Conservation (phyloP, 2,888 invertebrate genomes). For the Aphodius sticticus region DNA sequence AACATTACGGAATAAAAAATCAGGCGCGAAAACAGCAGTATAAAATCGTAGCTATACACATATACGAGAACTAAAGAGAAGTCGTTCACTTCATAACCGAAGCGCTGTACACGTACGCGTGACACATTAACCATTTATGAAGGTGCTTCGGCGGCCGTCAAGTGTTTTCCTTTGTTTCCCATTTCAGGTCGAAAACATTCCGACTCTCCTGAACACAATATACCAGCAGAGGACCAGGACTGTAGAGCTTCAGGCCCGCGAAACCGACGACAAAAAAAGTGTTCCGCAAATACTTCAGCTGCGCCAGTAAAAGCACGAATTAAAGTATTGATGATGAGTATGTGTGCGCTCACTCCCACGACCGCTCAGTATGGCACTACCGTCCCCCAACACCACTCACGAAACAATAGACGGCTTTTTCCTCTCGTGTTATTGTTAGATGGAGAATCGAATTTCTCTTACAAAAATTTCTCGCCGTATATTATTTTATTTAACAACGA, state of each 20-base stretch:
- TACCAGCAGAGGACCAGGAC: too few relatives aligned
- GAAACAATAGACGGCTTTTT: constrained; percentile 4
- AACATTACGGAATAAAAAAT: not conserved
- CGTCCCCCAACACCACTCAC: not conserved
- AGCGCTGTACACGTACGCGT: not conserved
- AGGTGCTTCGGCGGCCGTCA: not conserved
- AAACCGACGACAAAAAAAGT: not conserved
- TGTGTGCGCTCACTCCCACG: not conserved
- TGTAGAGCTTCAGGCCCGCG: not conserved
- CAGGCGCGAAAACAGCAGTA: not conserved
- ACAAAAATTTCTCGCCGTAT: not conserved
- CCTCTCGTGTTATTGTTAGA: not conserved
- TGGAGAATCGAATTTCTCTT: not conserved
- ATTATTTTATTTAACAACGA: not conserved
- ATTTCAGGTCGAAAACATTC: constrained; percentile 7
- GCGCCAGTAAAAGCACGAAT: not conserved
- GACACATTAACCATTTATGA: not conserved
- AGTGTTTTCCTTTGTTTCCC: constrained; percentile 4
- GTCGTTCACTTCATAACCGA: not conserved
- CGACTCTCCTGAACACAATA: constrained; percentile 19
- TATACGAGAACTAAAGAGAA: not conserved
- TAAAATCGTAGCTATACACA: not conserved
- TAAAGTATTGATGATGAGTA: not conserved
- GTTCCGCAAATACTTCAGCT: constrained; percentile 14
- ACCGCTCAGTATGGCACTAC: not conserved